Evolutionary conservation across 2,113 vertebrate species (phyloP), one percentile per base, ranked within the genome.

Genomic region (Limanda limanda): DNA sequence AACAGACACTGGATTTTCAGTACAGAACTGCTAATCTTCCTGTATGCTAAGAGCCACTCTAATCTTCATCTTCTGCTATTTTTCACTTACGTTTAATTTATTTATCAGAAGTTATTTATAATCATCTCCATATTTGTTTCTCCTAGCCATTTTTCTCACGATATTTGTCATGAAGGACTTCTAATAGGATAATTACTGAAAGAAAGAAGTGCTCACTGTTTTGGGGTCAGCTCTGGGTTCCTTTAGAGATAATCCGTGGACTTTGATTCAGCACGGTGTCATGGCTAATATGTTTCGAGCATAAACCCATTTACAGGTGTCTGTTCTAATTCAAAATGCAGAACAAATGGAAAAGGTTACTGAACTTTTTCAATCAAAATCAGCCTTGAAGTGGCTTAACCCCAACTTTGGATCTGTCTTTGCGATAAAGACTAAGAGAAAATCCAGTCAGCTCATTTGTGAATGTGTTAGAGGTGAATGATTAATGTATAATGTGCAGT

Each of bases 271-370:
- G 35, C 8, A 37, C 35, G 0, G 9, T 9, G 35, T 37, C 35
- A 37, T 9, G 24, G 37, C 48, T 51, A 45, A 67, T 73, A 15
- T 59, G 47, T 60, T 79, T 68, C 3, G 14, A 77, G n/a, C 48
- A n/a, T 31, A 71, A 78, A 59, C 8, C 42, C 72, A 25, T 82
- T 52, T 68, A 64, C 76, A 64, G 74, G 31, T 15, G 74, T 75
- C 64, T 68, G 64, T 17, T 69, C 17, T 62, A 69, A 81, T 89
- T 73, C 75, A 71, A 48, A 31, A 48, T 47, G 3, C 14, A 60
- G 24, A 56, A 60, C 15, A 20, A 42, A 42, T 42, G 40, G 40
- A 42, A 42, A 42, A 42, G 40, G 79, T 84, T 42, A 37, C 31
- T 23, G 40, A 84, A 47, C 35, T 71, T 35, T 63, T 21, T 48